Base-by-base conservation (phyloP, 1,140 invertebrate species). In the Drosophila nannoptera region DNA sequence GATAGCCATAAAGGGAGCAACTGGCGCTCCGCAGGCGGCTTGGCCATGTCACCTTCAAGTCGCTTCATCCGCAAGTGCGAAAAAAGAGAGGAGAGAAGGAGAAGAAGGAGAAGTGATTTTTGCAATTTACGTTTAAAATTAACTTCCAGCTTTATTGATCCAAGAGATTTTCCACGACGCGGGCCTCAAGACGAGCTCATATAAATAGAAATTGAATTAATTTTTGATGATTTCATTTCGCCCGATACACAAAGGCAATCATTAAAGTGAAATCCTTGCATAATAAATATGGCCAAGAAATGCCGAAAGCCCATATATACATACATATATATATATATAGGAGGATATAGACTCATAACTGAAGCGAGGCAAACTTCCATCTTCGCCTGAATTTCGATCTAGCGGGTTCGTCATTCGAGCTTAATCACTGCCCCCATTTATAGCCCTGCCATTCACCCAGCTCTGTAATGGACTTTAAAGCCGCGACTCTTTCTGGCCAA, bases 1-100 rank as follows among this genome's bases (percentile, higher is more conserved):
- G 43, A 70, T 70, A 53, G 32, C 7, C 54, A 29, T 45, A 52
- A 64, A 31, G 4, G 9, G n/a, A 46, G n/a, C 45, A 49, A 8
- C 38, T 9, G 29, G 45, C 32, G 14, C 8, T 7, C 4, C 45
- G 29, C 31, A 40, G 14, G 8, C 12, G 46, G 11, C 36, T 67
- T 14, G 6, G 14, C 9, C 42, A 29, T 36, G 40, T 8, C 9
- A 16, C 9, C 40, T 45, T 16, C 9, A 40, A 54, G 11, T 7
- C 33, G 7, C 22, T 22, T 22, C 22, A 22, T 22, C 22, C 22
- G 3, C 22, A 22, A 22, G 22, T 22, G 22, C 22, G 22, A 22
- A 22, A 22, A 22, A 22, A 22, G 22, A 22, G 22, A 3, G 3
- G 48, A 11, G 4, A 32, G 38, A 42, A 42, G 12, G 36, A 22